Conservation (phyloP, 2,113 vertebrate species). For the Indri indri region DNA sequence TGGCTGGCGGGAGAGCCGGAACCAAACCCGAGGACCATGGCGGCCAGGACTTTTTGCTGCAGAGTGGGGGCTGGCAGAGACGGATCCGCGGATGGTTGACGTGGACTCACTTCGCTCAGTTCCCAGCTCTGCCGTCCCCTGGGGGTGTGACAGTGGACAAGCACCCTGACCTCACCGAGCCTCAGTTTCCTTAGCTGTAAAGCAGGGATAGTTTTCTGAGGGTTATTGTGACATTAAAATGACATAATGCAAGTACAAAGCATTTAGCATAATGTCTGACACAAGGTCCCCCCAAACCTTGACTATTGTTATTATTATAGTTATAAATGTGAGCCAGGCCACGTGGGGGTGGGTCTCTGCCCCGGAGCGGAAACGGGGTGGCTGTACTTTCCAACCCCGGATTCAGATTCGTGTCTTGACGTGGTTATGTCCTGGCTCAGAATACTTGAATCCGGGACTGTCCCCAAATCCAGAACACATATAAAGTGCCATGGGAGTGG, state of each 20-base stretch:
- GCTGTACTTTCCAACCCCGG: not conserved
- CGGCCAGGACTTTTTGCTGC: not conserved
- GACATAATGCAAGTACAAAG: not conserved
- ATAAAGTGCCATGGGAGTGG: not conserved
- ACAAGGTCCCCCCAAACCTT: too few species aligned
- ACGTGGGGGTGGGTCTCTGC: rapidly evolving
- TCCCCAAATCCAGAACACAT: not conserved
- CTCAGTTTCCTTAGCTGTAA: not conserved
- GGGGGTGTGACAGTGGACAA: not conserved
- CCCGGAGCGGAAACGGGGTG: not conserved
- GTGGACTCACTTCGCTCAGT: not conserved
- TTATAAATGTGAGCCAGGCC: not conserved
- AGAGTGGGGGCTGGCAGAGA: not conserved
- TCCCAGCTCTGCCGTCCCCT: not conserved
- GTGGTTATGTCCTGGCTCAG: not conserved
- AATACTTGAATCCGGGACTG: not conserved
- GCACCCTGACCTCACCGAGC: not conserved
- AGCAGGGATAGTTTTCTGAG: not conserved
- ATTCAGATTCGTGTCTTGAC: not conserved
- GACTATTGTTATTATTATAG: not conserved
- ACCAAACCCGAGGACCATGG: rapidly evolving
- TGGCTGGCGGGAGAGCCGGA: not conserved
- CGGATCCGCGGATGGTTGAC: not conserved
- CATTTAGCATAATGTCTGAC: not conserved
- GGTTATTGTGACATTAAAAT: not conserved